Percentiles rank a stretch among this genome's conserved stretches.
Conservation (phyloP, 2,113 vertebrate species). For the Neolamprologus toae region DNA sequence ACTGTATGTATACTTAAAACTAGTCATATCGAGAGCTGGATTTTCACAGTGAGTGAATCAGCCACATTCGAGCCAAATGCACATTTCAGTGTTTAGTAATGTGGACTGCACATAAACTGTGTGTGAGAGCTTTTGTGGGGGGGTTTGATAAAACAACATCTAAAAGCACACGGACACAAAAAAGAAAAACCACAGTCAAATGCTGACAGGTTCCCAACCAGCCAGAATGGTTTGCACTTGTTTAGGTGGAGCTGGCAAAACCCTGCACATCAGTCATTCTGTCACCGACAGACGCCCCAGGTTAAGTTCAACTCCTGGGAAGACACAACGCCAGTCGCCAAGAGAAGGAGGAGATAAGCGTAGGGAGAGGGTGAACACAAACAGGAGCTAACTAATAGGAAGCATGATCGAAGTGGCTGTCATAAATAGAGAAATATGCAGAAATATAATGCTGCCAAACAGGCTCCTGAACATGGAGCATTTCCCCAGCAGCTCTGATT, state of each 20-base stretch:
- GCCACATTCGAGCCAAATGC: neutral
- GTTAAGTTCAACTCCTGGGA: constrained; percentile 26
- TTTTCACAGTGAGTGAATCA: neutral
- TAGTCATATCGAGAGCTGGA: neutral
- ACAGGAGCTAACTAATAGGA: neutral
- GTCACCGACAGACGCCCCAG: constrained; percentile 34
- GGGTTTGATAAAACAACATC: constrained; percentile 19
- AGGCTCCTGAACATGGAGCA: neutral
- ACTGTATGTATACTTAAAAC: neutral
- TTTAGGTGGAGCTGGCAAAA: constrained; percentile 31
- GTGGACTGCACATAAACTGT: neutral
- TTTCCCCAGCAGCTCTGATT: constrained; percentile 15
- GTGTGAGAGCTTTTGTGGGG: constrained; percentile 2
- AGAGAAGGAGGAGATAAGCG: neutral
- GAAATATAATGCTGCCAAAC: constrained; percentile 38
- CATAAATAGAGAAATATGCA: constrained; percentile 5
- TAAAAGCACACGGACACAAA: neutral
- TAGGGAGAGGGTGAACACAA: neutral
- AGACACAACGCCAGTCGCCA: neutral
- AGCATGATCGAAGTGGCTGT: constrained; percentile 16
- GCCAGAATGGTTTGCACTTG: constrained; percentile 9
- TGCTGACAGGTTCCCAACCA: constrained; percentile 17
- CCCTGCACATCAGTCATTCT: constrained; percentile 48
- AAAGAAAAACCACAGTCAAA: neutral
- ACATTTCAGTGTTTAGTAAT: neutral